phyloP scores from a whole-genome alignment of 2,888 invertebrate genomes.

The Aphrophora alni region DNA sequence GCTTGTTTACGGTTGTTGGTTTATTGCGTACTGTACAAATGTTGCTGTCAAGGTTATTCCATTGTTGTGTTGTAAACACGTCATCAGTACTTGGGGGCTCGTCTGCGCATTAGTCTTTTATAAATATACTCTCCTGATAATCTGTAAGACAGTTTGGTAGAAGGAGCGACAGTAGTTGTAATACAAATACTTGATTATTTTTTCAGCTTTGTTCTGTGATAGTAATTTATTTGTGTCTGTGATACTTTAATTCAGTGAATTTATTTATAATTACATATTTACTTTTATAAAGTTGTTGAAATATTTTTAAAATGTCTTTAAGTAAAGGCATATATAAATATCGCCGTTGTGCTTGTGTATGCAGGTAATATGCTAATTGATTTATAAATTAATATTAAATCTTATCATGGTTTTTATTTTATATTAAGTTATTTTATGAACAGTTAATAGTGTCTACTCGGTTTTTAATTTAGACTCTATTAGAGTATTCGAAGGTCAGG shows the following conservation, averaged over 20 bases:
- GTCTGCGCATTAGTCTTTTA: background rate
- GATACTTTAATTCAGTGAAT: background rate
- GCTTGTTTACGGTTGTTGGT: too few species aligned
- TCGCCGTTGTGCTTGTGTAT: constrained; percentile 33
- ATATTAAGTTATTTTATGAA: background rate
- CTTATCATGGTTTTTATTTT: background rate
- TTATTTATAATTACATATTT: background rate
- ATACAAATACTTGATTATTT: background rate
- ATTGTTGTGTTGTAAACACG: background rate
- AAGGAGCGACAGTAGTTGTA: background rate
- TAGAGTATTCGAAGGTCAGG: too few species aligned
- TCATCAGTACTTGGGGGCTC: background rate
- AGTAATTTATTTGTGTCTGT: background rate
- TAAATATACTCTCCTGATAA: background rate
- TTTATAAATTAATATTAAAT: background rate
- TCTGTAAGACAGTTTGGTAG: background rate
- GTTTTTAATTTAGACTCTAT: background rate
- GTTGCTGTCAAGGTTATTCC: background rate
- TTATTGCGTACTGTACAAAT: too few species aligned
- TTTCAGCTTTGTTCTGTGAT: background rate
- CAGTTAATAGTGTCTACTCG: too few species aligned
- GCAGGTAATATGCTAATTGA: constrained; percentile 21
- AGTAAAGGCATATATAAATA: constrained; percentile 36
- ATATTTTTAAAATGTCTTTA: constrained; percentile 30
- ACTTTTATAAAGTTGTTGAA: background rate